Percentiles rank a stretch among this genome's conserved stretches.
Evolutionary conservation across 1,140 invertebrate genomes (phyloP).

Genomic region (Holotrichia oblita): DNA sequence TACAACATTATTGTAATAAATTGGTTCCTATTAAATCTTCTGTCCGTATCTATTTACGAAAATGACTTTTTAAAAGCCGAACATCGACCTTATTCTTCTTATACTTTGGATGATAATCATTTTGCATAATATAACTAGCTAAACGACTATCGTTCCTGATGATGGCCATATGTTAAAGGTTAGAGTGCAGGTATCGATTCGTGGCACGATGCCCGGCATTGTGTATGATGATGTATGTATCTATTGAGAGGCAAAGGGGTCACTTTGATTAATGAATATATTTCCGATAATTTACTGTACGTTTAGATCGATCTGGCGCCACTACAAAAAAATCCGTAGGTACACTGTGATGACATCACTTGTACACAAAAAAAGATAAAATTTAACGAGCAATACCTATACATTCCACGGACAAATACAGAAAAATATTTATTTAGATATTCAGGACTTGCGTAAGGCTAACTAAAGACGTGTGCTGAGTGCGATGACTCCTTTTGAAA

Average conservation of each 20-base stretch:
- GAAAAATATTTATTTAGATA: background rate
- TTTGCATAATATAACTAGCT: background rate
- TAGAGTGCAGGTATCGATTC: slow-evolving; percentile 11
- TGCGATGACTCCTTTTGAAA: background rate
- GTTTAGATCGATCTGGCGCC: background rate
- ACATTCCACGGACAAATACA: background rate
- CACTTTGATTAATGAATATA: slow-evolving; percentile 4
- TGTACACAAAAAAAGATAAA: background rate
- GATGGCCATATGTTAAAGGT: background rate
- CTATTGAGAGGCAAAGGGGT: background rate
- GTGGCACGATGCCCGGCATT: background rate
- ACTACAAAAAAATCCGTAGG: background rate
- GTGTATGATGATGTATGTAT: background rate
- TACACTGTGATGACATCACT: background rate
- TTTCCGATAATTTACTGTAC: slow-evolving; percentile 12
- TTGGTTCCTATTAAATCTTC: slow-evolving; percentile 3
- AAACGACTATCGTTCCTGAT: background rate
- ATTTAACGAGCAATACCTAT: background rate
- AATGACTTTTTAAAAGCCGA: background rate
- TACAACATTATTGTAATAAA: background rate
- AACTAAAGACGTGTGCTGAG: background rate
- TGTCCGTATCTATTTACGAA: background rate
- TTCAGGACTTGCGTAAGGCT: background rate
- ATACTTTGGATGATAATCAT: background rate
- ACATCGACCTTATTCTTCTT: background rate